Percentiles rank a stretch among this genome's conserved stretches.
phyloP scores from a whole-genome alignment of 2,888 invertebrate species.

The Agelastica alni region DNA sequence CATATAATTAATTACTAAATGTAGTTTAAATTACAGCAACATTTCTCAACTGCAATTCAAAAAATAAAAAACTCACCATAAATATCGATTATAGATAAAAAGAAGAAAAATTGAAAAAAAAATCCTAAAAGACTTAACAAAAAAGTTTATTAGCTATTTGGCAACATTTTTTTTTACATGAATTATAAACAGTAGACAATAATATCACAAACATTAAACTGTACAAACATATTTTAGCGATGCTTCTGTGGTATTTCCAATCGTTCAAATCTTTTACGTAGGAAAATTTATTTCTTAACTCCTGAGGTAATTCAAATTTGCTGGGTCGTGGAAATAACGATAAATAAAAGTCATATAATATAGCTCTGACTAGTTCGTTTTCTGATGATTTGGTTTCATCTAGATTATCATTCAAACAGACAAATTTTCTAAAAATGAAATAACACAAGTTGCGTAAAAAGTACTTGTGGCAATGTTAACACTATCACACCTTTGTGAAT shows the following conservation, averaged over 20 bases:
- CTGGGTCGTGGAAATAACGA: conserved; percentile 73
- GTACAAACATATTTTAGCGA: conserved; percentile 46
- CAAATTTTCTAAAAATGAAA: conserved; percentile 68
- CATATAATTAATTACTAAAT: too few species aligned
- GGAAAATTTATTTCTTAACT: conserved; percentile 71
- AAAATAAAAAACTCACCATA: too few species aligned
- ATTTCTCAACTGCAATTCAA: too few species aligned
- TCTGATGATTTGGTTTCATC: conserved; percentile 65
- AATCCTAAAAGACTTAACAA: conserved; percentile 29
- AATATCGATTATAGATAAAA: too few species aligned
- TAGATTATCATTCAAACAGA: conserved; percentile 80
- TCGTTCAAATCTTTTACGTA: conserved; percentile 61
- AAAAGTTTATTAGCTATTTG: conserved; percentile 43
- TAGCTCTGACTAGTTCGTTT: conserved; percentile 69
- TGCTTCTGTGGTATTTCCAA: conserved; percentile 59
- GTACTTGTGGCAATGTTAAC: too few species aligned
- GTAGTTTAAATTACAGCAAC: too few species aligned
- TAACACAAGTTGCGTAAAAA: too few species aligned
- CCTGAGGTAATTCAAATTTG: conserved; percentile 70
- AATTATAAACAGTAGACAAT: conserved; percentile 40
- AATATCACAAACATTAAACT: conserved; percentile 18
- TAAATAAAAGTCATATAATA: conserved; percentile 75
- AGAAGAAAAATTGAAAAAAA: too few species aligned
- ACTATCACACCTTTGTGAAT: too few species aligned
- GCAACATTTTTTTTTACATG: conserved; percentile 44